Evolutionary conservation across 2,888 invertebrate genomes (phyloP), one percentile per base, ranked within the genome.

Genomic region (Diaperis boleti): DNA sequence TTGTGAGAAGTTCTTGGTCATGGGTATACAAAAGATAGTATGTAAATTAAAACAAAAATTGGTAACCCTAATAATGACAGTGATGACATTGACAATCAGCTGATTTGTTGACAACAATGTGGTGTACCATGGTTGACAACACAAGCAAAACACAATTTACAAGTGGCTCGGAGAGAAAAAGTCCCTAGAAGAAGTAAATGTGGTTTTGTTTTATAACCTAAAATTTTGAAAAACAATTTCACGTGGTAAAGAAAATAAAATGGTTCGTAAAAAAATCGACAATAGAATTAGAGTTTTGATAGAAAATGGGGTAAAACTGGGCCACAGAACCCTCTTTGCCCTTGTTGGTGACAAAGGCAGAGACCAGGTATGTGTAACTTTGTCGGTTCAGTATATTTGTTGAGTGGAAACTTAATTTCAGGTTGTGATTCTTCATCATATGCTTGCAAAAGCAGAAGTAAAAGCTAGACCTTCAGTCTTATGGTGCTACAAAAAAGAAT

Each of bases 381-480:
- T n/a, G n/a, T n/a, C 6, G 1, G 6, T 5, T 26, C 2, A 26
- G n/a, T 26, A 26, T 3, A 20, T 20, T 31, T 47, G 11, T 26
- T 42, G n/a, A 15, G 1, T 42, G 1, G 2, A 45, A 13, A 20
- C 15, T 35, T 11, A 11, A 33, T 1, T 15, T 49, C 74, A 96
- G 95, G 94, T 98, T 8, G 96, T 97, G 3, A 94, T 98, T 78
- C 83, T 99, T 2, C 98, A 99, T 84, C 98, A 99, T 78, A 97
- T 99, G 89, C 83, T 99, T 39, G 91, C 96, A 0, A 99, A 99
- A 83, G 93, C 98, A 0, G 89, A 91, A 47, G 92, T 98, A 0
- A 95, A 95, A 82, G 90, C 96, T 0, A 86, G 98, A 33, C 98
- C 98, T 0, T 91, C 92, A 37, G 96, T 99, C 0, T 83, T 99